These are phyloP conservation scores for Lates japonicus DNA, from an alignment of 2,797 vertebrate genomes.

Conservation along the genomic window DNA sequence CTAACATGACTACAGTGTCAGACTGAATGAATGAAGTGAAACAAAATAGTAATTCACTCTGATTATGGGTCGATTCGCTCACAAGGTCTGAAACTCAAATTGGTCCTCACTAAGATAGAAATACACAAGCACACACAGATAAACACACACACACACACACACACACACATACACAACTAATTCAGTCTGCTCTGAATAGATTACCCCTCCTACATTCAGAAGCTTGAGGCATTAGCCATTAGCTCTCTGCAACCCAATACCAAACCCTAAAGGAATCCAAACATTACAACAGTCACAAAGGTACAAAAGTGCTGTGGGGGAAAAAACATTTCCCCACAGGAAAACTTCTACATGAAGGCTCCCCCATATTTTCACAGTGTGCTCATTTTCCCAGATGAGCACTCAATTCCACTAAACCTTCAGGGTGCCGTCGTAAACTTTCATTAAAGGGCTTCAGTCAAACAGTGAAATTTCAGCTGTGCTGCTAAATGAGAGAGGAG, in stretches of 20 bases:
- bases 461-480: slow-evolving; percentile 11
- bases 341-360: background rate
- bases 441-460: slow-evolving; percentile 30
- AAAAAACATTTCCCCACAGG: background rate
- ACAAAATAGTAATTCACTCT: background rate
- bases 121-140: background rate
- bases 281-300: background rate
- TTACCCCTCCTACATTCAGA: background rate
- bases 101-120: background rate
- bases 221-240: background rate
- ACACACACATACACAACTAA: background rate
- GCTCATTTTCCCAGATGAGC: background rate
- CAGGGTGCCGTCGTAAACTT: slow-evolving; percentile 17
- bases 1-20: background rate
- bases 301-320: background rate
- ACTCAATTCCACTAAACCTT: background rate
- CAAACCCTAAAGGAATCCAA: slow-evolving; percentile 16
- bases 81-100: background rate
- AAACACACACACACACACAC: background rate
- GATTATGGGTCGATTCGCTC: background rate
- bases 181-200: background rate
- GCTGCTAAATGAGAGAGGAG: background rate
- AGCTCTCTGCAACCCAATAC: slow-evolving; percentile 4
- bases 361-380: background rate
- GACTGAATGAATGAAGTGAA: slow-evolving; percentile 3